phyloP scores from a whole-genome alignment of 1,140 invertebrate genomes.

The Drosophila subpulchrella region DNA sequence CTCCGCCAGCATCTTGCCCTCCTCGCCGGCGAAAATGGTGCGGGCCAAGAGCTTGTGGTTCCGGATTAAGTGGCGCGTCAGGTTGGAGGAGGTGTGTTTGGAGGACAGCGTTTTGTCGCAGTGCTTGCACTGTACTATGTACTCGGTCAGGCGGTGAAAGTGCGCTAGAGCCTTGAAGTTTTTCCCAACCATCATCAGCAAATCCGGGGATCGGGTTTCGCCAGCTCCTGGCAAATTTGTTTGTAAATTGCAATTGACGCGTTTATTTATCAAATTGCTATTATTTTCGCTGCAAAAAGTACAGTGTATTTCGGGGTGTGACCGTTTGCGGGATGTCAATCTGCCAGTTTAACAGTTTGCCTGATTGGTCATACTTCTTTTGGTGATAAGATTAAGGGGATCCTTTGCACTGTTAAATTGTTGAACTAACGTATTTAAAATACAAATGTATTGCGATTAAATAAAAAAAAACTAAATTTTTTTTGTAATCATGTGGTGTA shows the following conservation, averaged over 20 bases:
- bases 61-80: constrained; percentile 71
- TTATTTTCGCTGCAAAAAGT: constrained; percentile 24
- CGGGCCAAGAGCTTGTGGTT: constrained; percentile 67
- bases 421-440: no score
- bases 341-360: not conserved
- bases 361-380: not conserved
- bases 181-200: constrained; percentile 62
- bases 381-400: no score
- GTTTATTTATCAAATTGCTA: constrained; percentile 18
- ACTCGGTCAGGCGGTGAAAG: constrained; percentile 69
- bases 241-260: constrained; percentile 10
- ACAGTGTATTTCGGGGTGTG: not conserved
- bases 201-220: constrained; percentile 6
- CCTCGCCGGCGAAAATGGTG: constrained; percentile 64
- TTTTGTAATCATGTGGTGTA: no score
- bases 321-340: not conserved
- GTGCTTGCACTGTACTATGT: constrained; percentile 74
- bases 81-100: constrained; percentile 72
- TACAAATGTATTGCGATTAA: no score
- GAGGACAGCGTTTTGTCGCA: constrained; percentile 76
- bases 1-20: constrained; percentile 70
- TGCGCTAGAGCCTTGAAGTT: constrained; percentile 70
- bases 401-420: no score
- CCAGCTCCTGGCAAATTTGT: constrained; percentile 1
- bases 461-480: no score